Base-by-base conservation (phyloP, 92 coral and sea anemone species). In the Palythoa grandis region DNA sequence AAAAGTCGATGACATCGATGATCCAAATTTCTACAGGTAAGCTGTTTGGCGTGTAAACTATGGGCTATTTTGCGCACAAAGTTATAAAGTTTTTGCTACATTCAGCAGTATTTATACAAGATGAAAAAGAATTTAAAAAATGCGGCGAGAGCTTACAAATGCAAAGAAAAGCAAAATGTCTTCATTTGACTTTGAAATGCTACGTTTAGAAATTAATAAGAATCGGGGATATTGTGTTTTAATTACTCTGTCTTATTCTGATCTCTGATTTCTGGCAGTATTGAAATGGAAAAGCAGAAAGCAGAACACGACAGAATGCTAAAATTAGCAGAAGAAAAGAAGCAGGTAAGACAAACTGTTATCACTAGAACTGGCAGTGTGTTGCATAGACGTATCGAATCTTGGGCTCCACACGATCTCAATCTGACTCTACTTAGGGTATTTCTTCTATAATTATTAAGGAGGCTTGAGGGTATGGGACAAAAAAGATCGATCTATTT, bases 281-380 rank as follows among this genome's bases (percentile, higher is more conserved):
- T 96, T 72, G 99, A 95, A 74, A 92, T 95, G 24, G 99, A 96
- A 85, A 96, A 95, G 74, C 99, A 96, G 92, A 96, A 96, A 77
- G 99, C 99, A 20, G 99, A 96, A 76, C 98, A 96, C 61, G 99
- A 96, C 90, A 86, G 98, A 84, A 93, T 96, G 98, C 86, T 96
- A 72, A 96, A 95, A 84, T 89, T 96, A 37, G 99, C 99, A 22
- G 99, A 96, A 75, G 99, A 96, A 89, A 96, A 96, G 88, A 96
- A 96, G 73, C 98, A 95, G 94, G 98, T 94, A 24, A 67, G 66
- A 70, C 39, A 47, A 13, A 13, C 22, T 82, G 9, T 1, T 39
- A 9, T 13, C 29, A 38, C 2, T 3, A 53, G 23, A 17, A 52
- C 5, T 65, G 0, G 17, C 65, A 57, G 0, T 57, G 65, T 11